These are phyloP conservation scores for Arctocebus calabarensis DNA, from an alignment of 2,797 vertebrate genomes.

Conservation along the genomic window DNA sequence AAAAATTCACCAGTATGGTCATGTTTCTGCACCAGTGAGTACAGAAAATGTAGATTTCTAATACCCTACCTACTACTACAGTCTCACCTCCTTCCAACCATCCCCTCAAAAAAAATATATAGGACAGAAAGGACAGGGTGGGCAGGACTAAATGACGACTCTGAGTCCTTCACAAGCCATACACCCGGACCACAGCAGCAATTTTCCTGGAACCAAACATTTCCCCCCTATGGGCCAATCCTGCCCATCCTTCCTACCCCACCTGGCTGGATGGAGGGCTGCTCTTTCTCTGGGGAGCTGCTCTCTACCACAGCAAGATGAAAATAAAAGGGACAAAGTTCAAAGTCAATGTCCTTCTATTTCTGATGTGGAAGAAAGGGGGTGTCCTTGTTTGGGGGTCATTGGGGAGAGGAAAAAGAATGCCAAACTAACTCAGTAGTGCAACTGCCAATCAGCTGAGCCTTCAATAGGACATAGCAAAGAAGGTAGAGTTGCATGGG, in stretches of 20 bases:
- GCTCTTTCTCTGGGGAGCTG: background rate
- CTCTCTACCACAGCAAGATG: background rate
- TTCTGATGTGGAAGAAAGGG: background rate
- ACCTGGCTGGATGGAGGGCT: background rate
- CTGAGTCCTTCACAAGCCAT: background rate
- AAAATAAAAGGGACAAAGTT: background rate
- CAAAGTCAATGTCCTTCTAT: background rate
- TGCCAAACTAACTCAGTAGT: background rate
- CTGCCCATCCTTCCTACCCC: background rate
- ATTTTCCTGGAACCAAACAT: background rate
- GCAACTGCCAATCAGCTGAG: background rate
- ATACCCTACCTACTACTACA: background rate
- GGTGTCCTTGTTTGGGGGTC: background rate
- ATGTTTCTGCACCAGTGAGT: background rate
- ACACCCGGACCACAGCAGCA: background rate
- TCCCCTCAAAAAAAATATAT: background rate
- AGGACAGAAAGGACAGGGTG: background rate
- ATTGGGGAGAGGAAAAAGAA: fast-evolving
- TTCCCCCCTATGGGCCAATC: background rate
- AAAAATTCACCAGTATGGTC: background rate
- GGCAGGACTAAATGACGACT: background rate
- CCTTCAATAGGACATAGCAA: background rate
- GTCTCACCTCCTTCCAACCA: background rate
- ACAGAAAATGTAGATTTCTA: constrained; percentile 15
- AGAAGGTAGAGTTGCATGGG: background rate